Evolutionary conservation across 2,113 vertebrate genomes (phyloP).

Genomic region (Scomber colias): DNA sequence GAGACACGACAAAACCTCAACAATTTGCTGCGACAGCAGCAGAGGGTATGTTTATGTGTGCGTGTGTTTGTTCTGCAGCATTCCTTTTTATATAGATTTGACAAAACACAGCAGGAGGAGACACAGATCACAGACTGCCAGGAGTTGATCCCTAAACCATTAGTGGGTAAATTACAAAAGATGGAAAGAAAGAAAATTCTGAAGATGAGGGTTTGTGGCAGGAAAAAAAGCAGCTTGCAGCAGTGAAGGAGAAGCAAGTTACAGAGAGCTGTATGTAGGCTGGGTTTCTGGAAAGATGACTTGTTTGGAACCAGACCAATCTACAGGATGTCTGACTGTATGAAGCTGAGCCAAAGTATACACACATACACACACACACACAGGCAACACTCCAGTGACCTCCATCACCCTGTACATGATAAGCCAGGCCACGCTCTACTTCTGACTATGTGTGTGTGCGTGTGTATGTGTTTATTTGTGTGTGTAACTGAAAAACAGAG

Average conservation of each 20-base stretch:
- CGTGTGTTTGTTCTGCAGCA: conserved; percentile 7
- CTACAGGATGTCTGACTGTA: conserved; percentile 44
- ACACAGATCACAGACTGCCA: conserved; percentile 56
- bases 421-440: conserved; percentile 36
- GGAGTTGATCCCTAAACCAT: conserved; percentile 55
- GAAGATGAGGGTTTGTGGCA: conserved; percentile 28
- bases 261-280: conserved; percentile 49
- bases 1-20: conserved; percentile 32
- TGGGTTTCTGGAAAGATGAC: conserved; percentile 52
- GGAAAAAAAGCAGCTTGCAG: conserved; percentile 42
- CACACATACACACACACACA: conserved; percentile 20
- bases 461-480: conserved; percentile 8
- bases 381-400: conserved; percentile 31
- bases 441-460: conserved; percentile 23
- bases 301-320: conserved; percentile 64
- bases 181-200: conserved; percentile 9
- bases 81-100: conserved; percentile 54
- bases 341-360: conserved; percentile 64
- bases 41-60: neutral
- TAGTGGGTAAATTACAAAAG: conserved; percentile 40
- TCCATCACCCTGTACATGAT: conserved; percentile 32
- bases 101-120: conserved; percentile 60
- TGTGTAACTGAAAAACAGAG: conserved; percentile 3
- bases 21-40: conserved; percentile 36
- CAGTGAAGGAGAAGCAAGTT: conserved; percentile 40